A percentile compares a stretch with the other conserved stretches of the same genome.
These are phyloP conservation scores for Euzetes globulus DNA, from an alignment of 2,888 invertebrate genomes.

Conservation along the genomic window DNA sequence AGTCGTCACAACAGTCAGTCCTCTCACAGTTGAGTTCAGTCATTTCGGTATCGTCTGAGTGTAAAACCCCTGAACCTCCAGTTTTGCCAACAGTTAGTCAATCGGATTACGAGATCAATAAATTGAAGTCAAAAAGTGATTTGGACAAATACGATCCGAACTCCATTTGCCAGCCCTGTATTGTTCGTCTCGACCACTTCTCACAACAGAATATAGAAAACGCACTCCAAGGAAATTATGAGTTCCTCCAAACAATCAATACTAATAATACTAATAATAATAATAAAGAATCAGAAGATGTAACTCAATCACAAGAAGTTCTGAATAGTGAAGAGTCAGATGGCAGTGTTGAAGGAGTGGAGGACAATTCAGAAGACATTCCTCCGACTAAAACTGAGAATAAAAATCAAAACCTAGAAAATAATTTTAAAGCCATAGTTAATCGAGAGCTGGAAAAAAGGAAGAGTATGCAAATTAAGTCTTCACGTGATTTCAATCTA, in stretches of 20 bases:
- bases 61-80: background rate
- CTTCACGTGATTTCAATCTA: background rate
- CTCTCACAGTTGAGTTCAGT: background rate
- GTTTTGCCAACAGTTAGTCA: background rate
- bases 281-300: background rate
- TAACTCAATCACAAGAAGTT: background rate
- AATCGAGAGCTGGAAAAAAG: too few species aligned
- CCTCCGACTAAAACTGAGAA: too few species aligned
- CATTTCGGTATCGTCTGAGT: background rate
- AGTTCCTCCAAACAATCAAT: background rate
- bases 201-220: background rate
- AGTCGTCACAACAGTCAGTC: background rate
- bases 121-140: background rate
- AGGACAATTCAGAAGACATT: too few species aligned
- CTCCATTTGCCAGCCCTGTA: background rate
- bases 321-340: too few species aligned
- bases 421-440: too few species aligned
- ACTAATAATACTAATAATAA: background rate
- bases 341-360: too few species aligned
- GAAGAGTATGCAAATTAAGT: background rate
- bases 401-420: too few species aligned
- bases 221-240: background rate
- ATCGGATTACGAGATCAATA: background rate
- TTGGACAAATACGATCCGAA: conserved; percentile 9
- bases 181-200: background rate